Conservation (phyloP, 1,140 invertebrate genomes). For the Scaptomyza pallida region DNA sequence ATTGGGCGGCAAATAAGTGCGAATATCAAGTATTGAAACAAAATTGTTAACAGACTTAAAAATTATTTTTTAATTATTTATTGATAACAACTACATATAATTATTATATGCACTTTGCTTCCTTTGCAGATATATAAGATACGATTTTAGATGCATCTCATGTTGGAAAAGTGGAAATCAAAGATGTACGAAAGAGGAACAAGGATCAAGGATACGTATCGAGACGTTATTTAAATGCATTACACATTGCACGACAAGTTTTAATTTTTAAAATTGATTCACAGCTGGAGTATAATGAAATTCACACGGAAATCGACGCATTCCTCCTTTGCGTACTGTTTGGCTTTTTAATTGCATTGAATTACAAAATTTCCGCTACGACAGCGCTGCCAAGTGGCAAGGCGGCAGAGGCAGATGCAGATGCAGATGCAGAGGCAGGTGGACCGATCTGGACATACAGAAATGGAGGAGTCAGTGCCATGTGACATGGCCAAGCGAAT, state of each 20-base stretch:
- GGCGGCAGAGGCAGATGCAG: slow-evolving; percentile 11
- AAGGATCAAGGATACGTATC: too few species aligned
- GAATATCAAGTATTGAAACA: too few species aligned
- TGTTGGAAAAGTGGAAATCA: too few species aligned
- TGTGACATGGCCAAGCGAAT: slow-evolving; percentile 69
- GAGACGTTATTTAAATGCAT: too few species aligned
- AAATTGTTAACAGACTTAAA: too few species aligned
- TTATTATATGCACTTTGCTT: too few species aligned
- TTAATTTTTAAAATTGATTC: slow-evolving; percentile 2
- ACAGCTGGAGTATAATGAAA: slow-evolving; percentile 8
- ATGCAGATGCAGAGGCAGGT: background rate
- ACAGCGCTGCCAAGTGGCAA: background rate
- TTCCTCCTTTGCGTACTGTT: slow-evolving; percentile 2
- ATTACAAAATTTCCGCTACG: slow-evolving; percentile 50
- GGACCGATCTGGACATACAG: background rate
- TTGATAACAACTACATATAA: too few species aligned
- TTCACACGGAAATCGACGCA: slow-evolving; percentile 1
- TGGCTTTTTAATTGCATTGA: slow-evolving; percentile 60
- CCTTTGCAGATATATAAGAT: too few species aligned
- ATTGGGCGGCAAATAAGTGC: too few species aligned
- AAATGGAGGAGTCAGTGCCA: slow-evolving; percentile 20
- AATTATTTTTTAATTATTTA: too few species aligned
- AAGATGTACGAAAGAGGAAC: too few species aligned
- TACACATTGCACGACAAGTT: background rate
- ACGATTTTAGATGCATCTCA: too few species aligned